phyloP scores from a whole-genome alignment of 2,888 invertebrate genomes.

The Camptogramma bilineatum region DNA sequence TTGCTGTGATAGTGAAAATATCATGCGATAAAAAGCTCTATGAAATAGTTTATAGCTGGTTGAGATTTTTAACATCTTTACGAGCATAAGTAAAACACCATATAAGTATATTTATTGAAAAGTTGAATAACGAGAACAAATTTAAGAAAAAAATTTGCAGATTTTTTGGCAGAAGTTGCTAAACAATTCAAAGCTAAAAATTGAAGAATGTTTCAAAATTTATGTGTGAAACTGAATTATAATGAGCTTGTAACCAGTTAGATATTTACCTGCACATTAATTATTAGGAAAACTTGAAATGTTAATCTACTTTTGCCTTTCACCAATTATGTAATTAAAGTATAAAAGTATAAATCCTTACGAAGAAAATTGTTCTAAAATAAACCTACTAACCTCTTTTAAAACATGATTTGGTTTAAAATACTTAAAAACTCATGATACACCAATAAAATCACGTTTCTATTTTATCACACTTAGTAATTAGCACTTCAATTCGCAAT shows the following conservation, averaged over 20 bases:
- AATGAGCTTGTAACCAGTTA: too few relatives aligned
- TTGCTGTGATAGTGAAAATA: conserved; percentile 36
- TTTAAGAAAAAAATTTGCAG: not conserved
- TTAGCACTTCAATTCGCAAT: conserved; percentile 45
- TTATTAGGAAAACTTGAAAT: too few relatives aligned
- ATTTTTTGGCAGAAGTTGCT: too few relatives aligned
- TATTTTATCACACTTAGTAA: conserved; percentile 44
- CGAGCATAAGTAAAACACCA: not conserved
- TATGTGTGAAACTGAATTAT: not conserved
- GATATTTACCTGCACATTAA: too few relatives aligned
- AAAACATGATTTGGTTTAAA: not conserved
- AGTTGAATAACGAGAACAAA: not conserved
- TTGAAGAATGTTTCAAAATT: not conserved
- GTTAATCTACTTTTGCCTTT: not conserved
- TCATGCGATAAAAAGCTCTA: not conserved
- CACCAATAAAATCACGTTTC: conserved; percentile 6
- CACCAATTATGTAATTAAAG: not conserved
- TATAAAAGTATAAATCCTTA: not conserved
- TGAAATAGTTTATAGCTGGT: not conserved
- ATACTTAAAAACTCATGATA: not conserved
- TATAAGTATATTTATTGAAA: not conserved
- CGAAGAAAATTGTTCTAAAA: not conserved
- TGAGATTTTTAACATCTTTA: not conserved
- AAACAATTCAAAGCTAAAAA: not conserved
- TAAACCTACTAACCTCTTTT: not conserved